These are phyloP conservation scores for Brachystomella parvula DNA, from an alignment of 1,140 invertebrate species.

Conservation along the genomic window DNA sequence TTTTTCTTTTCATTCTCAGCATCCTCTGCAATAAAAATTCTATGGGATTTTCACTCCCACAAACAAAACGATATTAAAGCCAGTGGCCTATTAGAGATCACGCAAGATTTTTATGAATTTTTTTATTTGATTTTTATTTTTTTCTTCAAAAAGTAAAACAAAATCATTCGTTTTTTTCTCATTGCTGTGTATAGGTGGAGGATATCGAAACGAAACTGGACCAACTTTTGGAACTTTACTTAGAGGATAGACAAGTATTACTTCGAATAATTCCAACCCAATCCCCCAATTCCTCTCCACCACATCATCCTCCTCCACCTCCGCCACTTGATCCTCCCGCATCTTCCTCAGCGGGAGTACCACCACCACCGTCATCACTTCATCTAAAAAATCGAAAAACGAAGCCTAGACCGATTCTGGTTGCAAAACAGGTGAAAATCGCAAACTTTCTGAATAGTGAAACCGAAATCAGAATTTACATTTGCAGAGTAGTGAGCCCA, in stretches of 20 bases:
- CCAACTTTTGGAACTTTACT: slow-evolving; percentile 82
- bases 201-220: slow-evolving; percentile 89
- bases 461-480: neutral
- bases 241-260: slow-evolving; percentile 72
- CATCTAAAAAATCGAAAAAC: neutral
- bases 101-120: neutral
- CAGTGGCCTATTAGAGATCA: too few species aligned
- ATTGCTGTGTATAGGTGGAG: slow-evolving; percentile 64
- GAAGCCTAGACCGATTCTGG: slow-evolving; percentile 31
- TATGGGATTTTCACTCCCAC: too few species aligned
- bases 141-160: neutral
- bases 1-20: too few species aligned
- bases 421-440: slow-evolving; percentile 32
- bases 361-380: neutral
- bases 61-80: too few species aligned
- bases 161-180: neutral
- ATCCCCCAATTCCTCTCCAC: slow-evolving; percentile 19
- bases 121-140: neutral
- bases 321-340: slow-evolving; percentile 6
- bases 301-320: neutral
- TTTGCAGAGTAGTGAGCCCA: slow-evolving; percentile 36
- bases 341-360: neutral
- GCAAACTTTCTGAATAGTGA: neutral
- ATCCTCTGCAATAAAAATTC: too few species aligned
- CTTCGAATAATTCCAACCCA: slow-evolving; percentile 43